Evolutionary conservation across 2,888 invertebrate species (phyloP), one percentile per base, ranked within the genome.

Genomic region (Tipula lateralis): DNA sequence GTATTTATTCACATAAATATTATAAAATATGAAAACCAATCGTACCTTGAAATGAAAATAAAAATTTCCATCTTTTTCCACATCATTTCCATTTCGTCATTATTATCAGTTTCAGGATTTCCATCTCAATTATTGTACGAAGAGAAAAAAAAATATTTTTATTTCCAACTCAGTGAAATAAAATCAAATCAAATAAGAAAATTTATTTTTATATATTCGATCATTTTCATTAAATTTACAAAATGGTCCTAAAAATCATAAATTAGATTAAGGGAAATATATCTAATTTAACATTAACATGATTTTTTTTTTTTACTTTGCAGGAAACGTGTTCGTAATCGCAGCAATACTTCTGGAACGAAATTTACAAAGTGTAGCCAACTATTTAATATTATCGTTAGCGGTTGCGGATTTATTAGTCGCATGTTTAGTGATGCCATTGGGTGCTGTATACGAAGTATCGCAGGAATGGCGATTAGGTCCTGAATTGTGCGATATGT

Each of bases 251-350:
- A 44, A 44, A 44, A n/a, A 32, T 32, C 16, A 44, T 44, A 16
- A 44, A 44, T 44, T 44, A 44, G 44, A 44, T 44, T 44, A 44
- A 0, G 16, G 3, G 44, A 44, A 4, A n/a, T 44, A 6, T 44
- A 44, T 16, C 4, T 44, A 44, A 44, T 44, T 44, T 44, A 44
- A 19, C 4, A 44, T 44, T 44, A 44, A 44, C 13, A 9, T 24
- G 66, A 4, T 50, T 66, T 24, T 24, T 66, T 7, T 66, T 24
- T 66, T n/a, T 66, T 66, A 9, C 7, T 44, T 83, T 83, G 9
- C 83, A 96, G 97, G 98, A 86, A 98, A 98, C 91, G 95, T 97
- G 85, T 96, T 98, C 91, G 98, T 98, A 88, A 97, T 98, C 91
- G 95, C 96, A 34, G 97, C 98, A 86, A 96, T 98, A 87, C 91